Evolutionary conservation across 2,888 invertebrate genomes (phyloP).

Genomic region (Cataglyphis livida): DNA sequence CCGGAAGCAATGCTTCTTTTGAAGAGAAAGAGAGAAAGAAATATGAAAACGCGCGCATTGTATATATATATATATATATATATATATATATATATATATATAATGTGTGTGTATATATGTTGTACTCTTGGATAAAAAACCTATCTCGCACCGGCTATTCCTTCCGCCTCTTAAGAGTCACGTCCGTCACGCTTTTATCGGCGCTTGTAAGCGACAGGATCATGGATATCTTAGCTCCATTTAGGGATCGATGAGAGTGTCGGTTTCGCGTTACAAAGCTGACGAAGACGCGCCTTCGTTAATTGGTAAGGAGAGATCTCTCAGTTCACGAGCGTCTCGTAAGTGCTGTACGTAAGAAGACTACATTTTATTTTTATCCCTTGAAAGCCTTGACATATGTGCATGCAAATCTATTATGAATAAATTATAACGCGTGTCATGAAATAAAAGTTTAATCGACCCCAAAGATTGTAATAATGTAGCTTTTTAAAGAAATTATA

Average conservation of each 20-base stretch:
- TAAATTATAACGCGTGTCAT: not conserved
- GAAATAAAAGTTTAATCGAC: not conserved
- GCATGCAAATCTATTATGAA: not conserved
- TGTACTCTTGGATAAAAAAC: conserved; percentile 29
- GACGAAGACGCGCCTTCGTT: conserved; percentile 53
- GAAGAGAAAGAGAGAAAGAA: not conserved
- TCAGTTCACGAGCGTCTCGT: conserved; percentile 11
- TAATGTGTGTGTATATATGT: not conserved
- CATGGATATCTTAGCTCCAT: conserved; percentile 64
- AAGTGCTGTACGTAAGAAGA: conserved; percentile 1
- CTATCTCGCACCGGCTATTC: conserved; percentile 58
- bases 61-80: not conserved
- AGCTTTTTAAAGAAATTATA: not conserved
- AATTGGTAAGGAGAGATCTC: conserved; percentile 44
- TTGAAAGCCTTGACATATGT: not conserved
- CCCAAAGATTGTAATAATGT: not conserved
- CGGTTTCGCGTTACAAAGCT: conserved; percentile 75
- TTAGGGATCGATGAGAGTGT: conserved; percentile 68
- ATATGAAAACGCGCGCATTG: not conserved
- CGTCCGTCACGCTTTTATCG: conserved; percentile 68
- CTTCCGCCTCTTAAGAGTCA: conserved; percentile 70
- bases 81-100: not conserved
- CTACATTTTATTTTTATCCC: conserved; percentile 11
- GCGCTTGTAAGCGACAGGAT: conserved; percentile 44
- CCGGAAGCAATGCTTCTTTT: conserved; percentile 30